Base-by-base conservation (phyloP, 2,888 invertebrate species). In the Mythimna vitellina region DNA sequence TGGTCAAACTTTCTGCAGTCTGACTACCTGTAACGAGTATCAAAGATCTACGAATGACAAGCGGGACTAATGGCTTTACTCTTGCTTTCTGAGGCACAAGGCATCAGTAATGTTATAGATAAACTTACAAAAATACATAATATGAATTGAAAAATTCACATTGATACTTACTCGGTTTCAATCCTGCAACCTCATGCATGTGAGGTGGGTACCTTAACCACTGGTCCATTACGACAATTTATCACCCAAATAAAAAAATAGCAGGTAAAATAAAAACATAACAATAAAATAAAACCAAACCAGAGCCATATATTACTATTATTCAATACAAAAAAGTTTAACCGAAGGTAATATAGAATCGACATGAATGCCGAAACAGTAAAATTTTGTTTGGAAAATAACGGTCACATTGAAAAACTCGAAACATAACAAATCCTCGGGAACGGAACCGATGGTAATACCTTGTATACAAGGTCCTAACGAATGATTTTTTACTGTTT, bases 261-360 rank as follows among this genome's bases (percentile, higher is more conserved):
- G 42, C 53, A 70, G 49, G 22, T 29, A 42, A 22, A 70, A 68
- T 35, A 72, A 81, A 60, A 51, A 56, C 49, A 77, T 46, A 56
- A 82, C 65, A 82, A 71, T 70, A 70, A 74, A 82, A 79, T 70
- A 70, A 74, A 82, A 79, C 66, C 61, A 75, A 42, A 62, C 22
- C 82, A 56, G 57, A 32, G 60, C 57, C 58, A 78, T 78, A 76
- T 70, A 73, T 69, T 70, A 46, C 46, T 46, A 70, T 68, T 79
- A 69, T 83, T 65, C 70, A 80, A 81, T 70, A 75, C 60, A 81
- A 83, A 80, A 79, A 83, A 78, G 70, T 75, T 83, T 65, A 25
- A 80, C 68, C 38, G 67, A 74, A 35, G 35, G 35, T 35, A 83
- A 80, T 80, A 81, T 61, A 70, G 51, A 74, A 74, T 83, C 80